Conservation (phyloP, 2,113 vertebrate genomes). For the Onychorhynchus coronatus region DNA sequence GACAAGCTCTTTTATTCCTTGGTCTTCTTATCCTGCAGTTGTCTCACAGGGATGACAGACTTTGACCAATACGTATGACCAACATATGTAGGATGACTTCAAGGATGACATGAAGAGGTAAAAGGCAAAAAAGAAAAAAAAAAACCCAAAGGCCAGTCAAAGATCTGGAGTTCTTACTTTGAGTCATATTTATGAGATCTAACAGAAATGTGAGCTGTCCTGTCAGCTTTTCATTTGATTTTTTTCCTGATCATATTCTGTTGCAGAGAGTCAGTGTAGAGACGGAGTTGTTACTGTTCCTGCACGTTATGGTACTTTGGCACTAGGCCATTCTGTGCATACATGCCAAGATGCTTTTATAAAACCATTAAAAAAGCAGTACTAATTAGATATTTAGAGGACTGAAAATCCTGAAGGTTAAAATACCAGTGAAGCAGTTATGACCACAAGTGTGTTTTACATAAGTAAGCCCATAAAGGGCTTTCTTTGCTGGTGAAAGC, state of each 20-base stretch:
- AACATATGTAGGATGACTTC: background rate
- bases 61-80: background rate
- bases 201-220: background rate
- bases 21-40: background rate
- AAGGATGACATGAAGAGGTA: background rate
- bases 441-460: background rate
- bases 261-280: constrained; percentile 3
- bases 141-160: background rate
- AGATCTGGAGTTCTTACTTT: background rate
- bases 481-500: background rate
- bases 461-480: background rate
- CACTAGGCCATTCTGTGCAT: constrained; percentile 28
- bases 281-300: constrained; percentile 38
- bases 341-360: constrained; percentile 65
- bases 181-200: background rate
- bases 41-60: background rate
- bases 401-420: constrained; percentile 48
- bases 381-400: constrained; percentile 54
- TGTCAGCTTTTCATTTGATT: background rate
- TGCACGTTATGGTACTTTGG: constrained; percentile 42
- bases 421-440: constrained; percentile 16
- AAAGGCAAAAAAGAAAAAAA: background rate
- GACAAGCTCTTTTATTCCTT: background rate
- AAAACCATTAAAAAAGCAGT: constrained; percentile 60
- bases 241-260: background rate